These are phyloP conservation scores for Globicephala melas DNA, from an alignment of 2,113 vertebrate genomes.

Conservation along the genomic window DNA sequence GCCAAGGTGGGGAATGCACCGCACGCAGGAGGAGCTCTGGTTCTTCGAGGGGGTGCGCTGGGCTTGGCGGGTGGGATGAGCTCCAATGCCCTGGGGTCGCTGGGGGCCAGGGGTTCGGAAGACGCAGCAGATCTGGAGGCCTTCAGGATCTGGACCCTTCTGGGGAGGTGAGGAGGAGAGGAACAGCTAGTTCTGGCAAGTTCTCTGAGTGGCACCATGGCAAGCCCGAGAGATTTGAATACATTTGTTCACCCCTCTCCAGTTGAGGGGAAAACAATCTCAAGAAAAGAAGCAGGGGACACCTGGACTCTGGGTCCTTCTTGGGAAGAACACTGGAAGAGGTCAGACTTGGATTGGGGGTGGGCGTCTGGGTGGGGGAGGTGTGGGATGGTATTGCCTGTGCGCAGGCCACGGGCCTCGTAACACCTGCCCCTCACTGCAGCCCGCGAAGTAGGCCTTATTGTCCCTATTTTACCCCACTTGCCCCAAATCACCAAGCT, in stretches of 20 bases:
- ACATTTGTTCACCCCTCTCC: neutral
- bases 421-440: neutral
- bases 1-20: neutral
- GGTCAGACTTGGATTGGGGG: neutral
- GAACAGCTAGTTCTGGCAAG: neutral
- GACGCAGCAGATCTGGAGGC: neutral
- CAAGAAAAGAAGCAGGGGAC: neutral
- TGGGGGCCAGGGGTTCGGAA: no score
- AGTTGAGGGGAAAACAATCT: neutral
- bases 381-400: neutral
- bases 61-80: neutral
- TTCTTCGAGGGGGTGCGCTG: neutral
- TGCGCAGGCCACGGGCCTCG: accelerated
- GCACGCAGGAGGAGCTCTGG: neutral
- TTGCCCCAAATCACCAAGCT: neutral
- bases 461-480: neutral
- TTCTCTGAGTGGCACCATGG: neutral
- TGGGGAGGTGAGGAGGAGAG: neutral
- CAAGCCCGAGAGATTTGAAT: neutral
- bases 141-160: neutral
- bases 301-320: neutral
- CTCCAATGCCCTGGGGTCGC: neutral
- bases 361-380: neutral
- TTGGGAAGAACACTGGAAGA: neutral
- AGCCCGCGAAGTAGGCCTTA: neutral